Base-by-base conservation (phyloP, 2,888 invertebrate genomes). In the Tanaodytes sp. region DNA sequence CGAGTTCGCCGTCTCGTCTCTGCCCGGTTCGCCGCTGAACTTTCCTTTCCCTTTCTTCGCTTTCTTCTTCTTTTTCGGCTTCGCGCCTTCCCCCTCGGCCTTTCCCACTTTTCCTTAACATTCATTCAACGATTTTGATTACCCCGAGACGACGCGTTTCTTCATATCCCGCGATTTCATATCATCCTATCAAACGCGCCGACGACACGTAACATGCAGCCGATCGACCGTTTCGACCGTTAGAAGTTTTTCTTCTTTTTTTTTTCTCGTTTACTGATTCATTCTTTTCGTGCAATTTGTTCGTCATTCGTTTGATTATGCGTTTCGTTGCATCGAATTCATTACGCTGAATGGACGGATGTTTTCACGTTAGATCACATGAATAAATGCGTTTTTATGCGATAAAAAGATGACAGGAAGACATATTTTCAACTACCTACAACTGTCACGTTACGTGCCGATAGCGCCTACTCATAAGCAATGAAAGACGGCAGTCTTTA, bases 31-130 rank as follows among this genome's bases (percentile, higher is more conserved):
- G 78, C 80, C 85, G 15, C 85, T 86, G 61, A 12, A 9, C 54
- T 73, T 78, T 18, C 49, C 51, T 72, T 76, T 77, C n/a, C 18
- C 73, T 69, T 74, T 84, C 75, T 80, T 81, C 57, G 16, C 68
- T 62, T 75, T 81, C 77, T 84, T 83, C 27, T 73, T 30, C 64
- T 66, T 78, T 75, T 80, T 85, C 59, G 74, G 75, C 67, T 82
- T 83, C 36, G 73, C 79, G 78, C 76, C 79, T 58, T 73, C 79
- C 63, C 77, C 78, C 43, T 79, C 73, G 40, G 70, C 49, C 70
- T 72, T 74, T 39, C 76, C 77, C 5, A 77, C 73, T 61, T 81
- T 73, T 76, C 78, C 78, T 77, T 49, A 1, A 63, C 48, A 64
- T 59, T 63, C 42, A 65, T 64, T 39, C 1, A 46, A 48, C n/a